Conservation (phyloP, 2,888 invertebrate species). For the Alloplasta piceator region DNA sequence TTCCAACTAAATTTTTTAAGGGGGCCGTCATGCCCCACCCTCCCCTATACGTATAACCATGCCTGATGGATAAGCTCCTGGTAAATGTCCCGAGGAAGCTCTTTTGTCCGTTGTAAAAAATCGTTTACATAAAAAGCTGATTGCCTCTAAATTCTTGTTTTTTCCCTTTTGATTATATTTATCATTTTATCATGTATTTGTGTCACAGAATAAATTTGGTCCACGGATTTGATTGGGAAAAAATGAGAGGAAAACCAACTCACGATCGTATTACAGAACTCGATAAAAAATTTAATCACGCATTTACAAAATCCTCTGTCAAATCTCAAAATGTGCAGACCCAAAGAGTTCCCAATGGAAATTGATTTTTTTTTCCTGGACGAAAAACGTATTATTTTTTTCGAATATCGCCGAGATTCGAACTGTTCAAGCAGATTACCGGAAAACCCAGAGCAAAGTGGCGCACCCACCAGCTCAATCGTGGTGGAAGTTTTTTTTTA, state of each 20-base stretch:
- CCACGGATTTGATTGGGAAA: no score
- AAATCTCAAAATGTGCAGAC: slow-evolving; percentile 24
- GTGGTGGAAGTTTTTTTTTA: slow-evolving; percentile 16
- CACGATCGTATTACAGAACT: slow-evolving; percentile 3
- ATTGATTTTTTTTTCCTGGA: neutral
- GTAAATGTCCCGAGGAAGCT: slow-evolving; percentile 46
- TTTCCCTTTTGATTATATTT: neutral
- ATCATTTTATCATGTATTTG: neutral
- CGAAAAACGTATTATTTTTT: slow-evolving; percentile 3
- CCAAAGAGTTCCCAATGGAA: neutral
- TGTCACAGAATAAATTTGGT: no score
- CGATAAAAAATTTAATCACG: slow-evolving; percentile 48
- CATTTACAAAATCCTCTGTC: slow-evolving; percentile 12
- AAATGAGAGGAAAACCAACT: no score
- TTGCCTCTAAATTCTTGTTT: neutral
- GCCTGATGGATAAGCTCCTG: slow-evolving; percentile 43
- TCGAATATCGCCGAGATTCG: neutral
- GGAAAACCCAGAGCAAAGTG: neutral
- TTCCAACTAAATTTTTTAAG: no score
- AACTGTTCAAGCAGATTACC: neutral
- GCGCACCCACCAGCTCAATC: neutral
- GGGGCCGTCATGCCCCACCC: no score
- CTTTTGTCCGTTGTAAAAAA: slow-evolving; percentile 45
- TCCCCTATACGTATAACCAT: slow-evolving; percentile 51
- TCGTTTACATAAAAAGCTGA: neutral